A percentile compares a stretch with the other conserved stretches of the same genome.
These are phyloP conservation scores for Lucilia cuprina DNA, from an alignment of 1,140 invertebrate genomes.

Conservation along the genomic window DNA sequence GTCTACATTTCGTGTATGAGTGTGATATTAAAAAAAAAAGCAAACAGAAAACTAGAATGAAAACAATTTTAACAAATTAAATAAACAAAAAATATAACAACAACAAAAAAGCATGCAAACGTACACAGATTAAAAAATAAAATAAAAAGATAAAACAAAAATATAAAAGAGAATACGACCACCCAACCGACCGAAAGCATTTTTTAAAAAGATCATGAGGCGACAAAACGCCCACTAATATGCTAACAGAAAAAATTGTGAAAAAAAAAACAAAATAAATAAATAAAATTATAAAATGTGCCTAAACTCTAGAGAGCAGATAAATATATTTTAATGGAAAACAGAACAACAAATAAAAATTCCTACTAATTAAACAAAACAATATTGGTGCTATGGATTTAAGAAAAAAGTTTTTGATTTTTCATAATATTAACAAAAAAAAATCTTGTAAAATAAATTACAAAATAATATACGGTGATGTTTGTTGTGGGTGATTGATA, in stretches of 20 bases:
- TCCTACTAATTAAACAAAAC: not conserved
- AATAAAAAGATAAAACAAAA: not conserved
- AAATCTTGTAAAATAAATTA: not conserved
- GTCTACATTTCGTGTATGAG: too few species aligned
- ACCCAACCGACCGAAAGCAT: not conserved
- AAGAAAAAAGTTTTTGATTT: not conserved
- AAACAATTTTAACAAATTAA: not conserved
- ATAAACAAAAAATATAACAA: not conserved
- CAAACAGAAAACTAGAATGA: not conserved
- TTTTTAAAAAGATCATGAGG: not conserved
- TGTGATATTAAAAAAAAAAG: not conserved
- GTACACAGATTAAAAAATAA: not conserved
- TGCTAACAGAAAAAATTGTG: not conserved
- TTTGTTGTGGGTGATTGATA: not conserved
- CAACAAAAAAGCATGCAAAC: not conserved
- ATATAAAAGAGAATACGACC: not conserved
- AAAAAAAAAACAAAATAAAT: too few species aligned
- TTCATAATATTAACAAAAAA: not conserved
- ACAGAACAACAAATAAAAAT: not conserved
- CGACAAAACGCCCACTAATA: not conserved
- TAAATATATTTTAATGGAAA: not conserved
- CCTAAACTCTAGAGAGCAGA: not conserved
- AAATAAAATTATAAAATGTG: not conserved
- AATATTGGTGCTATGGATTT: not conserved
- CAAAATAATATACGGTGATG: not conserved